phyloP scores from a whole-genome alignment of 2,888 invertebrate genomes.

The Amphipoea lucens region DNA sequence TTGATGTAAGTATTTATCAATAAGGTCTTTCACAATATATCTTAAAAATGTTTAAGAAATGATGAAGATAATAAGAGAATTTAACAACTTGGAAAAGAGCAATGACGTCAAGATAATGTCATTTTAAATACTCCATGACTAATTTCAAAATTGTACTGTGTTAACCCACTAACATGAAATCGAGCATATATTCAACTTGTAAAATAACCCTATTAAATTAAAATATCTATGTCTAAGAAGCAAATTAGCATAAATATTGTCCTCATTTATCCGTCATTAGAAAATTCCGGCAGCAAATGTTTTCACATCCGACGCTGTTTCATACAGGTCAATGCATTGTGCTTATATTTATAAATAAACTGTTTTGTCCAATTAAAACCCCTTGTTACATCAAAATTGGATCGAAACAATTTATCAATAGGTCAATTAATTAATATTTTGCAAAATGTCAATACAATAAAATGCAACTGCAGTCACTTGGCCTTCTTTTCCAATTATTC shows the following conservation, averaged over 20 bases:
- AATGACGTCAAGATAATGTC: not conserved
- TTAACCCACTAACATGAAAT: not conserved
- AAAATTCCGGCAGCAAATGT: constrained; percentile 80
- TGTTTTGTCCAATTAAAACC: constrained; percentile 57
- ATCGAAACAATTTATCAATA: constrained; percentile 54
- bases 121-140: not conserved
- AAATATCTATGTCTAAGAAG: constrained; percentile 50
- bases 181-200: not conserved
- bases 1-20: not conserved
- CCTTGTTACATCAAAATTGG: constrained; percentile 36
- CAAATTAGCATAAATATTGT: constrained; percentile 66
- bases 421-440: constrained; percentile 48
- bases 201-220: constrained; percentile 29
- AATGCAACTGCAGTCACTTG: constrained; percentile 58
- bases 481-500: constrained; percentile 50
- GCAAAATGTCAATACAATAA: constrained; percentile 52
- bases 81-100: not conserved
- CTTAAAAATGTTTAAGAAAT: not conserved
- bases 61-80: not conserved
- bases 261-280: constrained; percentile 77
- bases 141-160: not conserved
- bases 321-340: constrained; percentile 82
- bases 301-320: constrained; percentile 74
- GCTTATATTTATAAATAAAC: constrained; percentile 75
- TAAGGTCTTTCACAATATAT: not conserved